Evolutionary conservation across 1,140 invertebrate species (phyloP).

Genomic region (Adoxophyes honmai): DNA sequence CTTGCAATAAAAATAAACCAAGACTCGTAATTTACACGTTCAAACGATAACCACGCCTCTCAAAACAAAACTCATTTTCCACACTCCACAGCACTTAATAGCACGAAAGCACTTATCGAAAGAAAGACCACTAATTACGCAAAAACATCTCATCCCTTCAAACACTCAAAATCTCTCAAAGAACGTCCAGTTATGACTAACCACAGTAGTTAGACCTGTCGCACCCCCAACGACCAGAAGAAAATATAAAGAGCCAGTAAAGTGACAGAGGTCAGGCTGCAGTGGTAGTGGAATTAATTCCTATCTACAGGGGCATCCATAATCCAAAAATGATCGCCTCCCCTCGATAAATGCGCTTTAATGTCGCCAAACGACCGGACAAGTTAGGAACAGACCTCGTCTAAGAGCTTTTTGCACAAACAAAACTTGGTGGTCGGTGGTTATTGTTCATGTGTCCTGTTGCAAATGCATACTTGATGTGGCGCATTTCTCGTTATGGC

Average conservation of each 20-base stretch:
- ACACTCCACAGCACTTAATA: too few species aligned
- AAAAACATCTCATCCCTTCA: slow-evolving; percentile 54
- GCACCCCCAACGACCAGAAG: not conserved
- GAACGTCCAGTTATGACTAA: slow-evolving; percentile 59
- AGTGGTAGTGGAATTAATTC: slow-evolving; percentile 68
- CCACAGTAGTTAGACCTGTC: slow-evolving; percentile 34
- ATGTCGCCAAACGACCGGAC: slow-evolving; percentile 1
- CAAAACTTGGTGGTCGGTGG: not conserved
- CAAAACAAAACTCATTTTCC: too few species aligned
- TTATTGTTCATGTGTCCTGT: not conserved
- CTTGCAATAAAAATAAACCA: too few species aligned
- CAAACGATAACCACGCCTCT: too few species aligned
- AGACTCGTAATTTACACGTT: too few species aligned
- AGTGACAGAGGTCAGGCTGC: slow-evolving; percentile 38
- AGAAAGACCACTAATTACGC: slow-evolving; percentile 66
- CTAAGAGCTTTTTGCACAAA: not conserved
- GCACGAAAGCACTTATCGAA: slow-evolving; percentile 35
- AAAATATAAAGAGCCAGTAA: slow-evolving; percentile 19
- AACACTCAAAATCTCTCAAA: slow-evolving; percentile 61
- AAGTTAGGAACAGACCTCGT: not conserved
- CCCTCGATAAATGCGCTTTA: slow-evolving; percentile 14
- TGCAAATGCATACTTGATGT: too few species aligned
- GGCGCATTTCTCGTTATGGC: too few species aligned
- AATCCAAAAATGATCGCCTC: slow-evolving; percentile 71
- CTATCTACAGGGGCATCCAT: slow-evolving; percentile 61